These are phyloP conservation scores for Lasioglossum albipes DNA, from an alignment of 1,140 invertebrate species.

Conservation along the genomic window DNA sequence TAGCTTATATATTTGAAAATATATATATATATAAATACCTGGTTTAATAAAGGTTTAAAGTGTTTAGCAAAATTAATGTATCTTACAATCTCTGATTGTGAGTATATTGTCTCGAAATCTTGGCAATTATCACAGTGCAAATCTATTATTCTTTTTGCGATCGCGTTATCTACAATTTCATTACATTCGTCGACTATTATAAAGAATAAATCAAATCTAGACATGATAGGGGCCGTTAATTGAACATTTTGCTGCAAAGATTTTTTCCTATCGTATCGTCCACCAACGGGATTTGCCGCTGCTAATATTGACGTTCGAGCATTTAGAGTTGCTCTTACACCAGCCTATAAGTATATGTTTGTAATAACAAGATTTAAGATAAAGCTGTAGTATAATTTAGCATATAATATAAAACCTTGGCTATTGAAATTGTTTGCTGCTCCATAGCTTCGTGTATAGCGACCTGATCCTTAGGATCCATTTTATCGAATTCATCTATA, in stretches of 20 bases:
- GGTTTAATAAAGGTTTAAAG: conserved; percentile 95
- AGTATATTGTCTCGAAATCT: conserved; percentile 89
- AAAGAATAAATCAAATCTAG: conserved; percentile 99
- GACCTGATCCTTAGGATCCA: conserved; percentile 98
- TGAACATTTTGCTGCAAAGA: conserved; percentile 97
- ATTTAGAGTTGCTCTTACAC: conserved; percentile 98
- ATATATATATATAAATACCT: conserved; percentile 71
- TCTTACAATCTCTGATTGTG: conserved; percentile 91
- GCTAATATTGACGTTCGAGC: conserved; percentile 98
- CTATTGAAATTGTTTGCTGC: conserved; percentile 99
- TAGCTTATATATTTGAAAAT: background rate
- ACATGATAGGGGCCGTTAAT: conserved; percentile 98
- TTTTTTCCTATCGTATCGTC: conserved; percentile 96
- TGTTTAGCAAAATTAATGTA: conserved; percentile 98
- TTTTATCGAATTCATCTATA: conserved; percentile 99
- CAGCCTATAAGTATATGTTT: conserved; percentile 84
- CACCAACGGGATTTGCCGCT: conserved; percentile 98
- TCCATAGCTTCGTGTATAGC: conserved; percentile 99
- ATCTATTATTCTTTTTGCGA: conserved; percentile 97
- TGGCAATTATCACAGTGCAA: conserved; percentile 91
- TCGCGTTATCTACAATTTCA: conserved; percentile 96
- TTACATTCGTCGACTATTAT: conserved; percentile 98
- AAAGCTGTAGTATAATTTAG: conserved; percentile 17
- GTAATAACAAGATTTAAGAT: conserved; percentile 18
- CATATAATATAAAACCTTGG: conserved; percentile 84